Evolutionary conservation across 2,113 vertebrate species (phyloP).

Genomic region (Eidolon helvum): DNA sequence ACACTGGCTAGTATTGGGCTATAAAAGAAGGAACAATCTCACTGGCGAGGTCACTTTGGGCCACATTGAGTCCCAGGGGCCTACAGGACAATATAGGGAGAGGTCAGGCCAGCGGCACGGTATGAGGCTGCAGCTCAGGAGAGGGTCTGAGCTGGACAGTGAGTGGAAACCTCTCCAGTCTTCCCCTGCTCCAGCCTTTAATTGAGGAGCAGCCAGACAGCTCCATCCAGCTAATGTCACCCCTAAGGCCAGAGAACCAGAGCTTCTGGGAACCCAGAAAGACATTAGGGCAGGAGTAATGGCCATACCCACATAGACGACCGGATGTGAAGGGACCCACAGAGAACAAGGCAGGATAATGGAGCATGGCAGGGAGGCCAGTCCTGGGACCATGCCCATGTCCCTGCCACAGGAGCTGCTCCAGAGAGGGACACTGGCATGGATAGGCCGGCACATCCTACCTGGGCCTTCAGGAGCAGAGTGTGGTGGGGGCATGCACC

Average conservation of each 20-base stretch:
- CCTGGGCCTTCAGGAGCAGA: background rate
- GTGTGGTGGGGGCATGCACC: accelerated
- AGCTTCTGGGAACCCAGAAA: background rate
- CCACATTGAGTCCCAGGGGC: background rate
- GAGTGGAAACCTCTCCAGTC: background rate
- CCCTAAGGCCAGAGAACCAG: background rate
- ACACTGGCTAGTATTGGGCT: too few relatives aligned
- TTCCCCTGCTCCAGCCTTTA: background rate
- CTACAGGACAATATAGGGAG: background rate
- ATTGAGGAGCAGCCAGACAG: background rate
- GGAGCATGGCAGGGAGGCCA: background rate
- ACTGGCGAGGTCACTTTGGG: accelerated
- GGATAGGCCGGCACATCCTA: background rate
- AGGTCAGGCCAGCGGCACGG: background rate
- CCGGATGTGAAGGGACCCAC: background rate
- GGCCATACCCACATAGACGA: accelerated
- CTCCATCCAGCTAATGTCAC: background rate
- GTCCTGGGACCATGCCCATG: accelerated
- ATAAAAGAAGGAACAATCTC: background rate
- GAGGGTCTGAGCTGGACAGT: background rate
- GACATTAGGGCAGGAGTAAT: background rate
- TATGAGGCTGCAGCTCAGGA: background rate
- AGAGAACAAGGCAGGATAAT: background rate
- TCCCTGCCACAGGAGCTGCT: background rate
- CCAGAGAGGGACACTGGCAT: background rate